A percentile compares a stretch with the other conserved stretches of the same genome.
Conservation (phyloP, 92 coral and sea anemone species). For the Desmophyllum pertusum region DNA sequence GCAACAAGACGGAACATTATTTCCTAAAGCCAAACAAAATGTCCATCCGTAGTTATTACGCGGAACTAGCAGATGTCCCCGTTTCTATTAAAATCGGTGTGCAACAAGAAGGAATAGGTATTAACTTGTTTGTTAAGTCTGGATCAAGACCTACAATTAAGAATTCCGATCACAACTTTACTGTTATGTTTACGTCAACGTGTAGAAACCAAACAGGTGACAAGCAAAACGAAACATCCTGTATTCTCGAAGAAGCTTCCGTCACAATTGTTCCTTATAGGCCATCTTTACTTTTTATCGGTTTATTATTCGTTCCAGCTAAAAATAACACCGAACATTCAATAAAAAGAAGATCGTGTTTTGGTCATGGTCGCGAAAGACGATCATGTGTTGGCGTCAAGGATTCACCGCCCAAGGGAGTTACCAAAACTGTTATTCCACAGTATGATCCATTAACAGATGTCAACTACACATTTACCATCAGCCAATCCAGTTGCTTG, state of each 20-base stretch:
- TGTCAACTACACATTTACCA: conserved; percentile 46
- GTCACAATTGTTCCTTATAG: not conserved
- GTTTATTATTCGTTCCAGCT: not conserved
- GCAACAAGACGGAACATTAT: not conserved
- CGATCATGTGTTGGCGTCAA: conserved; percentile 54
- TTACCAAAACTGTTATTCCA: not conserved
- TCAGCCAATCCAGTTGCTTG: conserved; percentile 47
- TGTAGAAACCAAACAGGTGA: not conserved
- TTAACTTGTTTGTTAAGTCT: conserved; percentile 14
- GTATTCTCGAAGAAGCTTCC: not conserved
- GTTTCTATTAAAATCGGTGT: not conserved
- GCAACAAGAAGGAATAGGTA: not conserved
- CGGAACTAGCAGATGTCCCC: conserved; percentile 1
- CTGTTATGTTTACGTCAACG: not conserved
- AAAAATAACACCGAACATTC: not conserved
- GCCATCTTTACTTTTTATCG: not conserved
- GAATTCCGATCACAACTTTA: conserved; percentile 18
- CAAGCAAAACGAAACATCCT: not conserved
- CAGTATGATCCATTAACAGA: conserved; percentile 44
- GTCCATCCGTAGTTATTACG: not conserved
- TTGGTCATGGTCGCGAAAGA: conserved; percentile 48
- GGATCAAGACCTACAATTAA: conserved; percentile 4
- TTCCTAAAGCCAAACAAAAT: conserved; percentile 23
- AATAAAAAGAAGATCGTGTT: conserved; percentile 47
- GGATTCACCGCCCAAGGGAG: conserved; percentile 35